These are phyloP conservation scores for Cyclura pinguis DNA, from an alignment of 2,797 vertebrate genomes.

Conservation along the genomic window DNA sequence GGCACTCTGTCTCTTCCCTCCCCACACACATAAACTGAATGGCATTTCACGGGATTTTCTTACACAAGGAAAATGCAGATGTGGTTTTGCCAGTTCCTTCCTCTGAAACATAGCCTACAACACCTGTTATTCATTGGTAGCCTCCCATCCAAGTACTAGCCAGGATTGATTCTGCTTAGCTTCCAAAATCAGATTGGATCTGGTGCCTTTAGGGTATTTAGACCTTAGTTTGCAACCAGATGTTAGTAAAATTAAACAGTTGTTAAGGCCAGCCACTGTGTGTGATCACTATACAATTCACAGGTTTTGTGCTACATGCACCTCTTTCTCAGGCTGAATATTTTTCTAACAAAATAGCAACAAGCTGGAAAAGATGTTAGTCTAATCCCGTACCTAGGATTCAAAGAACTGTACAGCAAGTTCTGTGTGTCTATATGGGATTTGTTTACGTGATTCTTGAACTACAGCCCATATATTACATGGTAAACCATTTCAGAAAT, in stretches of 20 bases:
- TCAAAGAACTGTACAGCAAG: background rate
- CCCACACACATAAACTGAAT: background rate
- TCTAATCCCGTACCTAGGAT: background rate
- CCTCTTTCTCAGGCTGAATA: background rate
- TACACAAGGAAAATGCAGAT: too few species aligned
- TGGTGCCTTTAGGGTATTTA: too few species aligned
- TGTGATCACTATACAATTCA: background rate
- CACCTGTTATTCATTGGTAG: too few species aligned
- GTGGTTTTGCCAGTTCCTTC: too few species aligned
- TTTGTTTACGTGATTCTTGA: background rate
- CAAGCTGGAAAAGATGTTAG: background rate
- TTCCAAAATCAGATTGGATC: too few species aligned
- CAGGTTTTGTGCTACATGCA: background rate
- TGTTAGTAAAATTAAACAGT: too few species aligned
- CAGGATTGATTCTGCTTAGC: too few species aligned
- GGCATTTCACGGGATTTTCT: too few species aligned
- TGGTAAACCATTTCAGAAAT: background rate
- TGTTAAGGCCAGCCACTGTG: too few species aligned
- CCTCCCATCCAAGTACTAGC: too few species aligned
- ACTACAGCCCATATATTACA: background rate
- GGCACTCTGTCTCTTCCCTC: background rate
- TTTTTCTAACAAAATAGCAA: background rate
- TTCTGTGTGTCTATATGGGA: background rate
- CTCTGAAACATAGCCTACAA: too few species aligned
- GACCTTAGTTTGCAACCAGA: too few species aligned